Evolutionary conservation across 2,113 vertebrate genomes (phyloP).

Genomic region (Psettodes erumei): DNA sequence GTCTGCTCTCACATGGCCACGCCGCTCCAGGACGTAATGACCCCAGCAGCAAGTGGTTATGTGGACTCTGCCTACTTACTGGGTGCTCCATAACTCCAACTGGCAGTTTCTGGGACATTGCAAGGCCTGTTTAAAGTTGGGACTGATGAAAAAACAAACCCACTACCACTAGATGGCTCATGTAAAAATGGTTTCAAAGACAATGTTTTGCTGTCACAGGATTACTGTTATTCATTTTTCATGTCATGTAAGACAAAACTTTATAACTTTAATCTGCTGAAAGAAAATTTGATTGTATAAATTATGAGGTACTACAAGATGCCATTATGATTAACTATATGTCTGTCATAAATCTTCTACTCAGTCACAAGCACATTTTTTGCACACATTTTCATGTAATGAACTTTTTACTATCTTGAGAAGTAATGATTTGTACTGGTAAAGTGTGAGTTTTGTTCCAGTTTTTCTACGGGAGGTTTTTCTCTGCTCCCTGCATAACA

Average conservation of each 20-base stretch:
- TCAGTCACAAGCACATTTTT: not conserved
- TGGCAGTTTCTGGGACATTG: conserved; percentile 17
- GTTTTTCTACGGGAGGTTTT: conserved; percentile 8
- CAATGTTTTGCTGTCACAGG: conserved; percentile 19
- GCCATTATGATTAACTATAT: conserved; percentile 9
- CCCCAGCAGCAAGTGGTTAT: conserved; percentile 83
- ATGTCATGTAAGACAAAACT: not conserved
- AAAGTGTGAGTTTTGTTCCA: conserved; percentile 3
- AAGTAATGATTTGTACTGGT: conserved; percentile 1
- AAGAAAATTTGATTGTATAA: conserved; percentile 16
- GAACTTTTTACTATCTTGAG: not conserved
- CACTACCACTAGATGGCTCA: conserved; percentile 13
- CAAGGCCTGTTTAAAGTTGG: not conserved
- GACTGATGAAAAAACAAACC: conserved; percentile 17
- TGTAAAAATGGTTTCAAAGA: conserved; percentile 2
- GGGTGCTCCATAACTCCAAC: not conserved
- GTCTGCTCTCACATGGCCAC: conserved; percentile 31
- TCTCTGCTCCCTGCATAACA: conserved; percentile 4
- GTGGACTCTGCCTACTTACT: conserved; percentile 84
- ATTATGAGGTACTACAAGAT: conserved; percentile 9
- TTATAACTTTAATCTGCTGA: conserved; percentile 8
- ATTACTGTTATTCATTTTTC: conserved; percentile 8
- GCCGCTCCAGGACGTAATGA: conserved; percentile 55
- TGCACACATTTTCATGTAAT: not conserved
- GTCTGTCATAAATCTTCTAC: not conserved